A percentile compares a stretch with the other conserved stretches of the same genome.
Conservation (phyloP, 1,140 invertebrate genomes). For the Aphaenogaster ashmeadi region DNA sequence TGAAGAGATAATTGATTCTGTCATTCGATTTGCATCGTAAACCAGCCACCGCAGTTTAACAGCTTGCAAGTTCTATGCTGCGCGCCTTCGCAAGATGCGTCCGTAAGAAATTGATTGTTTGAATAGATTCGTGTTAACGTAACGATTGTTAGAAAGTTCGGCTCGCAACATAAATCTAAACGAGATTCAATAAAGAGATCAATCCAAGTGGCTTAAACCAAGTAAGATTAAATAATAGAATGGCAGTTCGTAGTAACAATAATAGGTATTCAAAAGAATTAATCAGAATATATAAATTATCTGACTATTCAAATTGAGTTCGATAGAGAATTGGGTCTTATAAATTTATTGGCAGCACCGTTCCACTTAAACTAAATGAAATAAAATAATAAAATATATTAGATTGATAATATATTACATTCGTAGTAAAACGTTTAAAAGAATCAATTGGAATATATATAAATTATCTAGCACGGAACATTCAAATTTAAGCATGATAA, state of each 20-base stretch:
- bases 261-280: not conserved
- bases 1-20: constrained; percentile 58
- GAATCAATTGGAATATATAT: not conserved
- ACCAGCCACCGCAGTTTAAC: constrained; percentile 19
- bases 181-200: constrained; percentile 11
- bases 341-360: not conserved
- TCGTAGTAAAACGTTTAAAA: not conserved
- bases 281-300: constrained; percentile 20
- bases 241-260: not conserved
- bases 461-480: not conserved
- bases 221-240: constrained; percentile 7
- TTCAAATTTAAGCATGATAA: not conserved
- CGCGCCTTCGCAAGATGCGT: not conserved
- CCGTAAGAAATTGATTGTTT: constrained; percentile 13
- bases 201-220: not conserved
- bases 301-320: not conserved
- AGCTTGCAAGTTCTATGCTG: constrained; percentile 5
- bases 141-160: not conserved
- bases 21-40: constrained; percentile 55
- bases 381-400: not conserved
- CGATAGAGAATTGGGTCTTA: not conserved
- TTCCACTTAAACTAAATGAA: not conserved
- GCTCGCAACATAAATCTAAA: constrained; percentile 2
- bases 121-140: constrained; percentile 23
- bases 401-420: not conserved